Evolutionary conservation across 2,888 invertebrate genomes (phyloP).

Genomic region (Sphaerophoria rueppellii): DNA sequence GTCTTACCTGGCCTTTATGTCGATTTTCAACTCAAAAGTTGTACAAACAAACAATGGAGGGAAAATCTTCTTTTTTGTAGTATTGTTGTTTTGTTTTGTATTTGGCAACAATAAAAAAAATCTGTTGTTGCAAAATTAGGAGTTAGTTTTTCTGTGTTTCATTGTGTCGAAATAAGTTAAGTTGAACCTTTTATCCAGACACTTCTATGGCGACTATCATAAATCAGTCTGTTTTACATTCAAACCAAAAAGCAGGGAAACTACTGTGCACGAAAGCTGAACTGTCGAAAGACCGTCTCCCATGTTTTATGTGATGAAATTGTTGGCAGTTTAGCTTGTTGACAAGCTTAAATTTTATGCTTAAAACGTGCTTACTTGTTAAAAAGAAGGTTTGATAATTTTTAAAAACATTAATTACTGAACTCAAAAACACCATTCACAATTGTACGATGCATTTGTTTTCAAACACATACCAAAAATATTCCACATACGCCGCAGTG

Average conservation of each 20-base stretch:
- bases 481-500: conserved; percentile 10
- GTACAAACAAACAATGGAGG: conserved; percentile 56
- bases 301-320: no score
- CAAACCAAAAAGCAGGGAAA: conserved; percentile 10
- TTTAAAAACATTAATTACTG: no score
- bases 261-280: not conserved
- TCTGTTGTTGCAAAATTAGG: conserved; percentile 30
- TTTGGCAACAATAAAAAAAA: conserved; percentile 28
- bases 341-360: no score
- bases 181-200: conserved; percentile 9
- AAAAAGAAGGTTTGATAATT: no score
- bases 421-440: no score
- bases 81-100: conserved; percentile 33
- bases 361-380: no score
- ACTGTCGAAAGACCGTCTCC: not conserved
- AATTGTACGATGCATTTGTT: no score
- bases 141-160: conserved; percentile 17
- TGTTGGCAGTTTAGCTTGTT: no score
- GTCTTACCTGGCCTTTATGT: conserved; percentile 72
- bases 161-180: conserved; percentile 36
- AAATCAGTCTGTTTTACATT: conserved; percentile 8
- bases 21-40: conserved; percentile 37
- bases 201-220: not conserved
- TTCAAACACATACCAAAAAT: not conserved
- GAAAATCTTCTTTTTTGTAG: conserved; percentile 48